Evolutionary conservation across 1,140 invertebrate species (phyloP).

Genomic region (Drosophila orosa): DNA sequence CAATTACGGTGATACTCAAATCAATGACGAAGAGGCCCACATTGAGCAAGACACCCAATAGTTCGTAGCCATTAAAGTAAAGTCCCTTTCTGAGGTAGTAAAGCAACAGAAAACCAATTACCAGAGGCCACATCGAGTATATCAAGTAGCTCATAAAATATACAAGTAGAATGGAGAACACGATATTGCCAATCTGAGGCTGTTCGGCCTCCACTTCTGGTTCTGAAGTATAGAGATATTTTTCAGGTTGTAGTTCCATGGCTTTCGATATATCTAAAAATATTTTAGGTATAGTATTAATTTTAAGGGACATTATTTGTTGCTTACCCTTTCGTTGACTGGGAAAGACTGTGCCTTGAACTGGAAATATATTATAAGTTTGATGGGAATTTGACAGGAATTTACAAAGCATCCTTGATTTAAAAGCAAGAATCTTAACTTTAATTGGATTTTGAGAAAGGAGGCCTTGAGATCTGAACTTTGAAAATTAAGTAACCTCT

Average conservation of each 20-base stretch:
- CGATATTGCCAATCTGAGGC: background rate
- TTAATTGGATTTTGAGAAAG: too few relatives aligned
- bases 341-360: background rate
- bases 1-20: background rate
- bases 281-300: background rate
- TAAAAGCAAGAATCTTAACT: background rate
- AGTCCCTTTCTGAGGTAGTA: background rate
- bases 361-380: background rate
- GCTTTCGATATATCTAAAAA: background rate
- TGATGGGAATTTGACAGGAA: background rate
- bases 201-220: too few relatives aligned
- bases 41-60: background rate
- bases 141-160: background rate
- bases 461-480: too few relatives aligned
- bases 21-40: background rate
- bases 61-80: too few relatives aligned
- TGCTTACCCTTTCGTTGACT: background rate
- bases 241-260: background rate
- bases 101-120: background rate
- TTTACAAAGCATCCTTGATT: background rate
- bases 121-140: background rate
- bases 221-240: too few relatives aligned
- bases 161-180: background rate
- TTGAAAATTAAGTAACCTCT: too few relatives aligned
- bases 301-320: background rate